Evolutionary conservation across 1,140 invertebrate genomes (phyloP), one percentile per base, ranked within the genome.

Genomic region (Zaprionus capensis): DNA sequence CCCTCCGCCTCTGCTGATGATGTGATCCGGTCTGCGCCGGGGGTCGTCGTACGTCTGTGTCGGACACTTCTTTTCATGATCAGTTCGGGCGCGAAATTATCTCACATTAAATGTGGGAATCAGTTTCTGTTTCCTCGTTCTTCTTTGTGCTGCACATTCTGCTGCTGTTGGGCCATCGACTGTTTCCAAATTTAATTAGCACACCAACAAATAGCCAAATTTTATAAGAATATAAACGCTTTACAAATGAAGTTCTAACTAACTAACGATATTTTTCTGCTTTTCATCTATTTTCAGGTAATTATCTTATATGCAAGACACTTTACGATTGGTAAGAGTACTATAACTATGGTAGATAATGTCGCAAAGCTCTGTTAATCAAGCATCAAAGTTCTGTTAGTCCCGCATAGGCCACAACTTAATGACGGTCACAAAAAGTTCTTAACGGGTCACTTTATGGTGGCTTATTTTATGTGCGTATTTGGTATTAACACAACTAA

Each of bases 61-160:
- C 69, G 63, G 61, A 44, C 73, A 55, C 31, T 17, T n/a, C 74
- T 38, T 62, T 71, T 62, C 68, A 62, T 57, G 74, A 76, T 76
- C 65, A 71, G 58, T 75, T 69, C 62, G 71, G 76, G 74, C 56
- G 82, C 67, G 31, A 56, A 78, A 78, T 85, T 80, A 81, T 78
- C 80, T 85, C 67, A 74, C 82, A 66, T 85, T 76, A 66, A 78
- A 85, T 84, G 82, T 85, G 82, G 82, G 78, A 85, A 80, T 68
- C 44, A 51, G 28, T 65, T 55, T 64, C n/a, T 41, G 51, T 67
- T 66, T 49, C 64, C 26, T 51, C 17, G 44, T 24, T 17, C 11
- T 6, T 55, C 17, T 53, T 70, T 71, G 68, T 22, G 66, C 65
- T 73, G 20, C 78, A 28, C 31, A 26, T 70, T 51, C 36, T 67